A percentile compares a stretch with the other conserved stretches of the same genome.
Conservation (phyloP, 2,888 invertebrate species). For the Troides helena region DNA sequence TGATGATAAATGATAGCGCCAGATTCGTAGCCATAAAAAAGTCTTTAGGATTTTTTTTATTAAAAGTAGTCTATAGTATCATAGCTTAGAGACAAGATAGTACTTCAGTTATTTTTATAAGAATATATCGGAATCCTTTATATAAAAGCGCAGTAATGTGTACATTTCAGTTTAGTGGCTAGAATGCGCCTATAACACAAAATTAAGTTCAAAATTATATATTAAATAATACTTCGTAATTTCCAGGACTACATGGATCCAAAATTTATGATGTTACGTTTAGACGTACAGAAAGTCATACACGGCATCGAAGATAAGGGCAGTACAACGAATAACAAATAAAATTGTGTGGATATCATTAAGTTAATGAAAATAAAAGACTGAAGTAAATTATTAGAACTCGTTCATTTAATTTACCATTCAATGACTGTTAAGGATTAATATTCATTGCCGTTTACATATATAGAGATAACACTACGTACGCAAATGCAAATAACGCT, state of each 20-base stretch:
- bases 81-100: too few species aligned
- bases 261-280: conserved; percentile 71
- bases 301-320: conserved; percentile 58
- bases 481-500: conserved; percentile 66
- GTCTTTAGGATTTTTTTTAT: too few species aligned
- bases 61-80: too few species aligned
- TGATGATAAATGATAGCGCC: too few species aligned
- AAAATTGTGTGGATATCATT: conserved; percentile 28
- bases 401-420: conserved; percentile 64
- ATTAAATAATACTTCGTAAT: not conserved
- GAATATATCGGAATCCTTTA: too few species aligned
- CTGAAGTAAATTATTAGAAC: conserved; percentile 60
- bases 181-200: too few species aligned
- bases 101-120: too few species aligned
- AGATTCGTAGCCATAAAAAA: too few species aligned
- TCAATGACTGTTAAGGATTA: conserved; percentile 63
- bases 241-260: conserved; percentile 71
- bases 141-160: too few species aligned
- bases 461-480: conserved; percentile 67
- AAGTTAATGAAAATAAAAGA: conserved; percentile 59
- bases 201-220: too few species aligned
- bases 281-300: conserved; percentile 72
- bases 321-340: conserved; percentile 38
- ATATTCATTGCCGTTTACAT: conserved; percentile 45
- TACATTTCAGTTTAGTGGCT: too few species aligned